Evolutionary conservation across 2,888 invertebrate species (phyloP).

Genomic region (Alloplasta piceator): DNA sequence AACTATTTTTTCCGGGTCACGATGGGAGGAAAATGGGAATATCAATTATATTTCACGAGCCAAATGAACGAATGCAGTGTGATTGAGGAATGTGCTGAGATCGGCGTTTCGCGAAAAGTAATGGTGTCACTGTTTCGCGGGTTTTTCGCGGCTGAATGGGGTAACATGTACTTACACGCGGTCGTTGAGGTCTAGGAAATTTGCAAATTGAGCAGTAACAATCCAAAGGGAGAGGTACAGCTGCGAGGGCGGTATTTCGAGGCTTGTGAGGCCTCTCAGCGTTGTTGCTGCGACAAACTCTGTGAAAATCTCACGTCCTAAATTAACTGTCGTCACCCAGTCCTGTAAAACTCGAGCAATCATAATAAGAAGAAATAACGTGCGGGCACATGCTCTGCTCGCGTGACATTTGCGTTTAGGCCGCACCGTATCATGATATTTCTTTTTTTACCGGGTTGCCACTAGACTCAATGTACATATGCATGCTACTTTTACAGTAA

Average conservation of each 20-base stretch:
- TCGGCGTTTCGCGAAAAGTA: too few relatives aligned
- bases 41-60: background rate
- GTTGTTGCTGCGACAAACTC: conserved; percentile 38
- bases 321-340: conserved; percentile 68
- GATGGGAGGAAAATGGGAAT: too few relatives aligned
- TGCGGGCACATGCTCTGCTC: conserved; percentile 55
- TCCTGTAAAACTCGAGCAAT: conserved; percentile 67
- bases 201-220: conserved; percentile 47
- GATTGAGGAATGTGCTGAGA: too few relatives aligned
- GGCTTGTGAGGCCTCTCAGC: conserved; percentile 7
- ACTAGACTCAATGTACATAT: conserved; percentile 9
- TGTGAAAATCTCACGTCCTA: conserved; percentile 64
- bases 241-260: conserved; percentile 34
- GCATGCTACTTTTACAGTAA: too few relatives aligned
- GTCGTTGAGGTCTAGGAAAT: conserved; percentile 22
- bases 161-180: background rate
- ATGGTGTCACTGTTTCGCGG: too few relatives aligned
- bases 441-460: conserved; percentile 71
- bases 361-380: conserved; percentile 69
- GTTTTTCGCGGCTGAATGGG: too few relatives aligned
- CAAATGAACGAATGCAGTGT: background rate
- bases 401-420: conserved; percentile 68
- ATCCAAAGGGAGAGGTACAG: conserved; percentile 16
- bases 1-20: too few relatives aligned
- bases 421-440: conserved; percentile 81